Conservation (phyloP, 2,888 invertebrate genomes). For the Epiblema foenella region DNA sequence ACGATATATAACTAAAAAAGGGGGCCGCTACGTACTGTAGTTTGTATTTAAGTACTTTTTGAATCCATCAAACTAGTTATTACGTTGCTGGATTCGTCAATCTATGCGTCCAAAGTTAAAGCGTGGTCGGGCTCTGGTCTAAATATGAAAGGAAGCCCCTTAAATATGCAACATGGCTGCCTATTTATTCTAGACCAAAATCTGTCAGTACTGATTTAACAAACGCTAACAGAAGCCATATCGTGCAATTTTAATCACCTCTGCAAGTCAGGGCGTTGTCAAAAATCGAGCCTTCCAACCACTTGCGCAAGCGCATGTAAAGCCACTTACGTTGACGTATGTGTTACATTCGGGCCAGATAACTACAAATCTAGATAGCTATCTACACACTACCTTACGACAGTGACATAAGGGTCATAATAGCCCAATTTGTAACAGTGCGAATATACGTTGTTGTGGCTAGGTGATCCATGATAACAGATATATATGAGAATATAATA, state of each 20-base stretch:
- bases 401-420: neutral
- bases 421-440: neutral
- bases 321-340: conserved; percentile 38
- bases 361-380: conserved; percentile 31
- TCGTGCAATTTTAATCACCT: conserved; percentile 10
- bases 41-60: too few species aligned
- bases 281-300: conserved; percentile 23
- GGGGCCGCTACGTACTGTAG: too few species aligned
- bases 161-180: too few species aligned
- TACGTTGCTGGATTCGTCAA: too few species aligned
- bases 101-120: too few species aligned
- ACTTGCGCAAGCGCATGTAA: conserved; percentile 38
- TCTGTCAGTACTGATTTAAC: too few species aligned
- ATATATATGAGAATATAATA: conserved; percentile 1
- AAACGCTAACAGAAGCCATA: neutral
- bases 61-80: too few species aligned
- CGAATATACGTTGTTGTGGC: conserved; percentile 7
- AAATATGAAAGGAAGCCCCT: too few species aligned
- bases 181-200: too few species aligned
- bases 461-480: conserved; percentile 18
- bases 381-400: conserved; percentile 8
- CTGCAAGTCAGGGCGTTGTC: conserved; percentile 36
- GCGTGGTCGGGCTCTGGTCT: too few species aligned
- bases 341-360: conserved; percentile 34
- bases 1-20: too few species aligned